Evolutionary conservation across 2,888 invertebrate genomes (phyloP).

Genomic region (Nipponacmea schrenckii): DNA sequence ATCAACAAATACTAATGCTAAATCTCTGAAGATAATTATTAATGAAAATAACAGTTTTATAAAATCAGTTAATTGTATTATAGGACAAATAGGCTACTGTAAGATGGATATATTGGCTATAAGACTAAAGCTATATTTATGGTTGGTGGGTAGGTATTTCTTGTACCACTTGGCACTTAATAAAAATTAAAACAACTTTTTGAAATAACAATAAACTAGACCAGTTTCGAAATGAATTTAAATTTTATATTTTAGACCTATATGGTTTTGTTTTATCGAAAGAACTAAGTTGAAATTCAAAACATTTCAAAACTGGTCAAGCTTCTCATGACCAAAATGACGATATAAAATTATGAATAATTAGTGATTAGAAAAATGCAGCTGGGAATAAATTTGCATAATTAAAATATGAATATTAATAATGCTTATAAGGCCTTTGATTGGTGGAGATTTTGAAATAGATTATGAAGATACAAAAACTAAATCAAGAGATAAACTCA

Average conservation of each 20-base stretch:
- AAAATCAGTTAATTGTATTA: too few relatives aligned
- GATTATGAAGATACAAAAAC: too few relatives aligned
- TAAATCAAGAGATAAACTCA: too few relatives aligned
- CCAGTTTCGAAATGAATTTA: background rate
- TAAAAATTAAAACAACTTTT: background rate
- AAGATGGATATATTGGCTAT: too few relatives aligned
- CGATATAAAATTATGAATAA: too few relatives aligned
- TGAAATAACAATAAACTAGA: background rate
- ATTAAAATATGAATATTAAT: slow-evolving; percentile 7
- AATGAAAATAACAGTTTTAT: too few relatives aligned
- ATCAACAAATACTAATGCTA: too few relatives aligned
- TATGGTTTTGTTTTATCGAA: background rate
- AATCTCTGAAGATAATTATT: too few relatives aligned
- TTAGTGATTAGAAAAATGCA: background rate
- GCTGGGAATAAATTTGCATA: slow-evolving; percentile 6
- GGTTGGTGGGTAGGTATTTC: background rate
- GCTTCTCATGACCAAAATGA: too few relatives aligned
- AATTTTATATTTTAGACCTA: slow-evolving; percentile 1
- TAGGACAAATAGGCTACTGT: too few relatives aligned
- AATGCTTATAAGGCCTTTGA: slow-evolving; percentile 6
- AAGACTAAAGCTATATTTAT: too few relatives aligned
- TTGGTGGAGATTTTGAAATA: background rate
- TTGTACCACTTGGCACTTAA: slow-evolving; percentile 3
- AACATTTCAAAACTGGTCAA: too few relatives aligned
- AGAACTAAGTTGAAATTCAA: slow-evolving; percentile 12